Evolutionary conservation across 2,113 vertebrate genomes (phyloP), one percentile per base, ranked within the genome.

Genomic region (Marmota flaviventris): DNA sequence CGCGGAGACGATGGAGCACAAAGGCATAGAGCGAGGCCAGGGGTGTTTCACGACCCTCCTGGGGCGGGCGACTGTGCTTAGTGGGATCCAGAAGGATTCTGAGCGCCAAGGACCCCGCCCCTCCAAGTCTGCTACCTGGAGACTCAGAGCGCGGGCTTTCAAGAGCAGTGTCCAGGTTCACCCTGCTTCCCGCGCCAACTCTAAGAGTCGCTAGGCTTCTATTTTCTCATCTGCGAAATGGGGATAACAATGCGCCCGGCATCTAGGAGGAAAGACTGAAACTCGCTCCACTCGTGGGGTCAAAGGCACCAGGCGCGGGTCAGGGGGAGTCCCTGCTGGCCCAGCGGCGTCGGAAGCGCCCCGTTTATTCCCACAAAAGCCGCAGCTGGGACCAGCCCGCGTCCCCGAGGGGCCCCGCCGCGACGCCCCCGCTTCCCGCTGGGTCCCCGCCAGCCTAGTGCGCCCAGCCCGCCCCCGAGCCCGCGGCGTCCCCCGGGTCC

Each of bases 401-500:
- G 13, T 4, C 51, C 22, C 75, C 22, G 45, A 4, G 73, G 42
- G 53, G n/a, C 22, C 20, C 29, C 10, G 45, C 73, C 65, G 3
- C 6, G 32, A 22, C 13, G 13, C 16, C 51, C 14, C 1, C 0
- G 27, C 45, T 63, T 76, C 63, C 73, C 0, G 86, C 69, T 63
- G 61, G 8, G 61, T 4, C 24, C 27, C 11, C 0, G 17, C 27
- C 75, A 2, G 9, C 58, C 85, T 81, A 48, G 82, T 4, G 24
- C 61, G 5, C 24, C 67, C 17, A 18, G 67, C 3, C 13, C 14
- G 45, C 16, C n/a, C 4, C 27, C 0, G 29, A 25, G 65, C 4
- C 29, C 0, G 53, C 0, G 13, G 0, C 25, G 45, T 25, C 25
- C 0, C 37, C 56, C 0, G 34, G 4, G 13, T n/a, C n/a, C 37